Evolutionary conservation across 2,113 vertebrate species (phyloP), one percentile per base, ranked within the genome.

Genomic region (Centropus bengalensis): DNA sequence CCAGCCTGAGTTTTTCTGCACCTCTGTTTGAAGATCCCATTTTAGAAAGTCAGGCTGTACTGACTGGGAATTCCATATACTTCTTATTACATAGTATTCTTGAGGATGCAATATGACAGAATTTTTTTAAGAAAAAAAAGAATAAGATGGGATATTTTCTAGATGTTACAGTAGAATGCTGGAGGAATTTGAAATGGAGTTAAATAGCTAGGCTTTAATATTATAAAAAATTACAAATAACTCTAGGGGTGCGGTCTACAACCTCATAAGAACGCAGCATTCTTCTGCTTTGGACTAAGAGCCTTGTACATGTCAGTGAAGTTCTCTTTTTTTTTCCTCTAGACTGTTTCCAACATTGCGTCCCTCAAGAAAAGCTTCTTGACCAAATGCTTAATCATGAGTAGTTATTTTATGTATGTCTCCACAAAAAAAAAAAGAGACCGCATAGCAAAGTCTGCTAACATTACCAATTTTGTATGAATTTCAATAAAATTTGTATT

Each of bases 1-100:
- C 91, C 89, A 97, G 97, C 85, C 94, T 98, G 94, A 96, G 75
- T 64, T 94, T 76, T 66, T 95, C 95, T 92, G 96, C 93, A 91
- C 93, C 94, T 91, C 96, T 54, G 90, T 84, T 95, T 93, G 82
- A 64, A 92, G 80, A 86, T 44, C n/a, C 4, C 1, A 14, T 93
- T 96, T 94, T 93, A 86, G 81, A 94, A 95, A 96, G 85, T 71
- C 83, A 91, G 86, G 55, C 67, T 66, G 74, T 75, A 91, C 93
- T 86, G 76, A 91, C 67, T 96, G 91, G 91, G 66, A 97, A 82
- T 79, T 92, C 42, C 67, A 12, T 47, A 58, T 83, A 88, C 91
- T 96, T 96, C 70, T 97, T 91, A 23, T 69, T 42, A 45, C 52
- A 69, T 27, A 38, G 60, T 91, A 87, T 96, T 93, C 62, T 71